Evolutionary conservation across 2,797 vertebrate genomes (phyloP).

Genomic region (Pseudochromis fuscus): DNA sequence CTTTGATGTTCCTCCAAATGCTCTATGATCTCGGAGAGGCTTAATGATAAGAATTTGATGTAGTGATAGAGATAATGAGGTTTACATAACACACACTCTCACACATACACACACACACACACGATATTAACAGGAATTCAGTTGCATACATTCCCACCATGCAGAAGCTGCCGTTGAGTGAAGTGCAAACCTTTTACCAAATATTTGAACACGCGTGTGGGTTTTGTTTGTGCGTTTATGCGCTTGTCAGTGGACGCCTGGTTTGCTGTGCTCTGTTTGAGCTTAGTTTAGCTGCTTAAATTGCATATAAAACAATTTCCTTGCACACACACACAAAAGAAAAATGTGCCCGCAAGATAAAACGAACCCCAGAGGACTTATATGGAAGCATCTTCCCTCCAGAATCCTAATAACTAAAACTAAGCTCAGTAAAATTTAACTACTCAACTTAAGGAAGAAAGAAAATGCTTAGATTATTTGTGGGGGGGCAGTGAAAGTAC

Average conservation of each 20-base stretch:
- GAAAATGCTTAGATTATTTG: conserved; percentile 9
- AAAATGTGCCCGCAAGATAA: conserved; percentile 37
- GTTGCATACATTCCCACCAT: conserved; percentile 18
- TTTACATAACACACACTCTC: conserved; percentile 60
- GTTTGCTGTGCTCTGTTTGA: conserved; percentile 18
- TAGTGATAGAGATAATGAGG: conserved; percentile 74
- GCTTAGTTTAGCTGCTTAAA: conserved; percentile 18
- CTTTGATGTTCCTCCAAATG: conserved; percentile 69
- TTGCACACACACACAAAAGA: conserved; percentile 13
- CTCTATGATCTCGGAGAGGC: conserved; percentile 61
- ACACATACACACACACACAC: conserved; percentile 18
- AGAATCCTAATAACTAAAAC: conserved; percentile 33
- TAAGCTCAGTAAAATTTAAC: conserved; percentile 24
- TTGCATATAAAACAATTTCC: conserved; percentile 9
- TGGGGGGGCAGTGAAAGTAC: neutral
- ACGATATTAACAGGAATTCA: conserved; percentile 33
- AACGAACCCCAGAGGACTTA: conserved; percentile 12
- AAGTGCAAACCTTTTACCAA: conserved; percentile 24
- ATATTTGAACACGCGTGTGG: neutral
- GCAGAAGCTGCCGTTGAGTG: conserved; percentile 26
- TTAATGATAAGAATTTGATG: conserved; percentile 72
- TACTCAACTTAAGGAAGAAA: conserved; percentile 13
- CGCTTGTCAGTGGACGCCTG: conserved; percentile 27
- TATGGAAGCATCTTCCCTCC: conserved; percentile 5
- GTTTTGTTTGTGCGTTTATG: neutral